These are phyloP conservation scores for Gorsachius magnificus DNA, from an alignment of 2,797 vertebrate species.

Conservation along the genomic window DNA sequence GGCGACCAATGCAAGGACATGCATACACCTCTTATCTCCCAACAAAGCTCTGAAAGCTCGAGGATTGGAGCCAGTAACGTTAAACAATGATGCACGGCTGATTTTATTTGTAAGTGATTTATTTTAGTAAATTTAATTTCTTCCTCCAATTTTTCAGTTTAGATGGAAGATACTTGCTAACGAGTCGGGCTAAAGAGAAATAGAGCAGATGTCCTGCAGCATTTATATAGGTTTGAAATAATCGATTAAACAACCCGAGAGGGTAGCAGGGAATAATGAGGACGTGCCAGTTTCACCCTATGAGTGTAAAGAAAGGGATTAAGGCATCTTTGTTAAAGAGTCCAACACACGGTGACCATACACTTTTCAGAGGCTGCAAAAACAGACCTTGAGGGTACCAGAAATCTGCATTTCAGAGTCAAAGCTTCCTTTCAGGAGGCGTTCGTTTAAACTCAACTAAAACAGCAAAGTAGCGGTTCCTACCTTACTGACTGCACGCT, in stretches of 20 bases:
- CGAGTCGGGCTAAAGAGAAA: slow-evolving; percentile 68
- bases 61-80: slow-evolving; percentile 72
- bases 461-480: background rate
- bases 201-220: slow-evolving; percentile 70
- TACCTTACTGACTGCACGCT: background rate
- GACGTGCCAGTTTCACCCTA: slow-evolving; percentile 32
- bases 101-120: slow-evolving; percentile 83
- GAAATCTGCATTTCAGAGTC: slow-evolving; percentile 39
- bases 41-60: slow-evolving; percentile 78
- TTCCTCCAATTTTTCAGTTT: slow-evolving; percentile 72
- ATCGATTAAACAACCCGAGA: slow-evolving; percentile 59
- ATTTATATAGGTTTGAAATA: slow-evolving; percentile 55
- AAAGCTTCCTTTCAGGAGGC: background rate
- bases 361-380: background rate
- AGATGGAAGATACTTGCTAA: slow-evolving; percentile 80
- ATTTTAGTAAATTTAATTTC: slow-evolving; percentile 82
- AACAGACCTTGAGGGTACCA: slow-evolving; percentile 22
- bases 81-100: slow-evolving; percentile 78
- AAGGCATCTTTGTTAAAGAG: slow-evolving; percentile 56
- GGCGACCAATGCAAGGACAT: slow-evolving; percentile 74
- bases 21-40: slow-evolving; percentile 80
- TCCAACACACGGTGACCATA: background rate
- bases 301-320: slow-evolving; percentile 31
- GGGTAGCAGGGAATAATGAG: slow-evolving; percentile 48
- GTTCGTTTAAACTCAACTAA: background rate